phyloP scores from a whole-genome alignment of 2,888 invertebrate genomes.

The Brenthis hecate region DNA sequence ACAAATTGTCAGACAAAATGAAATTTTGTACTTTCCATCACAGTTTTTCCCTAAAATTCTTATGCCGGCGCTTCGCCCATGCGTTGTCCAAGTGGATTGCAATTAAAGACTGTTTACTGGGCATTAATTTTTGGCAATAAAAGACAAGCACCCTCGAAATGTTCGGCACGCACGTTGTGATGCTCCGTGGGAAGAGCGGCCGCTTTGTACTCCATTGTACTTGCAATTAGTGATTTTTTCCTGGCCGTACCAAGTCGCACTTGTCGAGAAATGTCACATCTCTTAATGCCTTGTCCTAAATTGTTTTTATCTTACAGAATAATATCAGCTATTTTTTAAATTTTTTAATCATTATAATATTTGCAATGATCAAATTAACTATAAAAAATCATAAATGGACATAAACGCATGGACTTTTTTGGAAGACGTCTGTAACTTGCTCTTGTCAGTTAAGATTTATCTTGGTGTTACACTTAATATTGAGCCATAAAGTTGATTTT shows the following conservation, averaged over 20 bases:
- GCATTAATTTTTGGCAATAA: slow-evolving; percentile 83
- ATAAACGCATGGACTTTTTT: slow-evolving; percentile 51
- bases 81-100: slow-evolving; percentile 67
- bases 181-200: slow-evolving; percentile 79
- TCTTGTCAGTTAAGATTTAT: not conserved
- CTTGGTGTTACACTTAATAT: not conserved
- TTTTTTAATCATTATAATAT: slow-evolving; percentile 48
- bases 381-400: slow-evolving; percentile 63
- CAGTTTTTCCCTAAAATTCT: slow-evolving; percentile 61
- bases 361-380: slow-evolving; percentile 62
- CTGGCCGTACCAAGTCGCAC: slow-evolving; percentile 62
- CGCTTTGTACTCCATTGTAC: slow-evolving; percentile 77
- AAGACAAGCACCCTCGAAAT: slow-evolving; percentile 76
- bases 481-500: not conserved
- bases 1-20: slow-evolving; percentile 14
- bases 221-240: slow-evolving; percentile 76
- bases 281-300: slow-evolving; percentile 69
- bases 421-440: not conserved
- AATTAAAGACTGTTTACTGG: slow-evolving; percentile 80
- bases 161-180: slow-evolving; percentile 72
- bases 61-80: slow-evolving; percentile 49
- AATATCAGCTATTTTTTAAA: slow-evolving; percentile 37
- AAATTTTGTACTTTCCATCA: slow-evolving; percentile 33
- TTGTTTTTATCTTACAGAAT: slow-evolving; percentile 43
- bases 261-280: slow-evolving; percentile 74